These are phyloP conservation scores for mouse (Mus musculus) DNA, from an alignment of 2,113 vertebrate species.

Conservation along the genomic window DNA sequence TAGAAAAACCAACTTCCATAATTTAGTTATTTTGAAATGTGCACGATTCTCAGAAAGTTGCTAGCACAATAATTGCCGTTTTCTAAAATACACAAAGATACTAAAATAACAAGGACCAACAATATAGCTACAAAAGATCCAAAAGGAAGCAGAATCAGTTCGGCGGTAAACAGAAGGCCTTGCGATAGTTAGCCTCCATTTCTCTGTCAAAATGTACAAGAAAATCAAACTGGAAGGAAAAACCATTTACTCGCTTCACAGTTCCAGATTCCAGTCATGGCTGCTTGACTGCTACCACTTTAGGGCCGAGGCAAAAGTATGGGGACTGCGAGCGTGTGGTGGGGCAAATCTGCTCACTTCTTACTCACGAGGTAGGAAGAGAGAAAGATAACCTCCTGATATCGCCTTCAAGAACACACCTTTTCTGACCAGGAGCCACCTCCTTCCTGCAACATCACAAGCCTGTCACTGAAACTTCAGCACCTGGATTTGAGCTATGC, in stretches of 20 bases:
- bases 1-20: not conserved
- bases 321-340: not conserved
- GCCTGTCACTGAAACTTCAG: not conserved
- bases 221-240: not conserved
- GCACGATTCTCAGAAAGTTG: not conserved
- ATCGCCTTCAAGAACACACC: not conserved
- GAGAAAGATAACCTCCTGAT: not conserved
- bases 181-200: not conserved
- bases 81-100: not conserved
- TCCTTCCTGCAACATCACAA: not conserved
- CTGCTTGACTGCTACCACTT: not conserved
- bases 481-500: not conserved
- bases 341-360: not conserved
- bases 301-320: not conserved
- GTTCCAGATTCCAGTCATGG: not conserved
- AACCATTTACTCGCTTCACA: not conserved
- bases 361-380: not conserved
- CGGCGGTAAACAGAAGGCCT: not conserved
- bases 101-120: not conserved
- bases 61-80: not conserved
- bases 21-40: not conserved
- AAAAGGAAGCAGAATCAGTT: not conserved
- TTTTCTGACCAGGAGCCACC: not conserved
- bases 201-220: not conserved
- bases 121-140: not conserved